These are phyloP conservation scores for Drusus annulatus DNA, from an alignment of 1,140 invertebrate species.

Conservation along the genomic window DNA sequence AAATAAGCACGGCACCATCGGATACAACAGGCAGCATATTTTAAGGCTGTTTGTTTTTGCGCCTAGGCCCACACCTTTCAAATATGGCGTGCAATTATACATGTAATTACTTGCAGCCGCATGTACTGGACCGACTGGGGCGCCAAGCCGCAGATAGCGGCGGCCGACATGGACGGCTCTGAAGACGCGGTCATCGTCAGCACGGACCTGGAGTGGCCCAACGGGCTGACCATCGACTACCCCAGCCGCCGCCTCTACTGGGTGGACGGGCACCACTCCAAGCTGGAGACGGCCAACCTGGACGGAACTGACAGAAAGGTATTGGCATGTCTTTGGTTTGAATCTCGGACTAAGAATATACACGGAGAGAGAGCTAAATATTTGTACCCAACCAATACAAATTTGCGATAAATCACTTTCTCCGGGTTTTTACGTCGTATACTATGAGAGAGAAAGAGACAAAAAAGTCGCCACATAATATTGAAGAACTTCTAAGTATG, in stretches of 20 bases:
- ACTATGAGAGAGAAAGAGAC: no score
- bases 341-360: no score
- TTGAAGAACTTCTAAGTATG: no score
- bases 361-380: no score
- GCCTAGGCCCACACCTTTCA: not conserved
- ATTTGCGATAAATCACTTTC: no score
- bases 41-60: not conserved
- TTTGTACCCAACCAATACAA: no score
- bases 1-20: no score
- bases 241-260: slow-evolving; percentile 85
- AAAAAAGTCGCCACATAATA: no score
- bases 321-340: no score
- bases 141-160: slow-evolving; percentile 79
- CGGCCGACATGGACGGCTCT: slow-evolving; percentile 89
- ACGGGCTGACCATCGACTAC: slow-evolving; percentile 90
- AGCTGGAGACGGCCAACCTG: slow-evolving; percentile 75
- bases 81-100: not conserved
- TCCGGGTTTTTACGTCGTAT: no score
- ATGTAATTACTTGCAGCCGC: slow-evolving; percentile 65
- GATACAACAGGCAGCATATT: no score
- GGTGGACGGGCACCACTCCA: slow-evolving; percentile 81
- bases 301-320: slow-evolving; percentile 80
- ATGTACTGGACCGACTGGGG: slow-evolving; percentile 94
- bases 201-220: slow-evolving; percentile 85
- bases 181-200: slow-evolving; percentile 74